phyloP scores from a whole-genome alignment of 1,140 invertebrate species.

The Leptopilina boulardi region DNA sequence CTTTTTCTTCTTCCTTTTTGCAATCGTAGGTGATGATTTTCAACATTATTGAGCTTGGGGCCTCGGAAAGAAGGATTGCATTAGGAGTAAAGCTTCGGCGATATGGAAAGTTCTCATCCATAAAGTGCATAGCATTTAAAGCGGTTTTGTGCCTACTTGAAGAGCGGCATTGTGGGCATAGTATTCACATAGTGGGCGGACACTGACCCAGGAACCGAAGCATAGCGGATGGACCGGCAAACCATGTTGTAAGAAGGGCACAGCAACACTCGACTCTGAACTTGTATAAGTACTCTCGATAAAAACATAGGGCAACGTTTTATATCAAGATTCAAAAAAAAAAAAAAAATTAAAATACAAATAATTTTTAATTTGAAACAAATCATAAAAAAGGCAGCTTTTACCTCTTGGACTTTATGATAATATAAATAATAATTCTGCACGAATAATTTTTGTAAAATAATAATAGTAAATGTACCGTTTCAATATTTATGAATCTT shows the following conservation, averaged over 20 bases:
- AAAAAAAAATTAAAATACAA: no score
- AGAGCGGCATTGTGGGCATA: slow-evolving; percentile 41
- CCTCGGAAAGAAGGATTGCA: background rate
- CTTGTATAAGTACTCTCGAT: background rate
- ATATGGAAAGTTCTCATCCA: background rate
- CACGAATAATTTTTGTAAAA: slow-evolving; percentile 12
- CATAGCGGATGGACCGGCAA: slow-evolving; percentile 57
- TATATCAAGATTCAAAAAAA: no score
- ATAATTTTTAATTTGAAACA: no score
- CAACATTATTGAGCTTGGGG: background rate
- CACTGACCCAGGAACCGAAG: slow-evolving; percentile 62
- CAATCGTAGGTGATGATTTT: slow-evolving; percentile 20
- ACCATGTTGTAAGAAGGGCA: slow-evolving; percentile 29
- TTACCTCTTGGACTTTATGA: background rate
- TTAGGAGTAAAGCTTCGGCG: slow-evolving; percentile 9
- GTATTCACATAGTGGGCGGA: slow-evolving; percentile 50
- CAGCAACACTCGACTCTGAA: slow-evolving; percentile 1
- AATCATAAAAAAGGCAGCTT: background rate
- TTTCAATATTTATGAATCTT: slow-evolving; percentile 25
- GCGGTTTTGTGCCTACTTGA: slow-evolving; percentile 40
- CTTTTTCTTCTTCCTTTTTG: no score
- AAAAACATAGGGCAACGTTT: no score
- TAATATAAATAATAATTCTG: slow-evolving; percentile 11
- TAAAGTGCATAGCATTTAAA: slow-evolving; percentile 36
- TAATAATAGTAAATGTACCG: slow-evolving; percentile 23